These are phyloP conservation scores for Drosophila jambulina DNA, from an alignment of 1,140 invertebrate genomes.

Conservation along the genomic window DNA sequence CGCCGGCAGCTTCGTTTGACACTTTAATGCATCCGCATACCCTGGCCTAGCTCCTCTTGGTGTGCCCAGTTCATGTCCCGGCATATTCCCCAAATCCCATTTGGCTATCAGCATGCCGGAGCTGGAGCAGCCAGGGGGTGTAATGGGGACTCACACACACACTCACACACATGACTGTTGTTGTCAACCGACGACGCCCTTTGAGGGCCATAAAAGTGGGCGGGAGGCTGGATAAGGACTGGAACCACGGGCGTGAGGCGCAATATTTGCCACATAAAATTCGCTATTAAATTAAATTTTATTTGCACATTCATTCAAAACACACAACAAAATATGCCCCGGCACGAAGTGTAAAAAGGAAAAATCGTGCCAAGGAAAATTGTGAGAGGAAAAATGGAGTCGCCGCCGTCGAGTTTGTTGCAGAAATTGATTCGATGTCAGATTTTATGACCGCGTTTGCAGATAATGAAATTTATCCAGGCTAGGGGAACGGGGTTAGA, in stretches of 20 bases:
- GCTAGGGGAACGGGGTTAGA: constrained; percentile 16
- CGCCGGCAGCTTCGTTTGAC: constrained; percentile 60
- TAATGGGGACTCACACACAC: not conserved
- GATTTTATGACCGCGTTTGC: constrained; percentile 75
- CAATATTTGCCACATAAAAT: constrained; percentile 80
- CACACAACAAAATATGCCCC: constrained; percentile 56
- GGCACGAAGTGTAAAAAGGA: not conserved
- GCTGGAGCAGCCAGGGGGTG: not conserved
- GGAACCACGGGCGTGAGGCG: constrained; percentile 28
- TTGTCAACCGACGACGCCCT: constrained; percentile 52
- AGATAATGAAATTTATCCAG: constrained; percentile 79
- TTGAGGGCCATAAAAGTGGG: constrained; percentile 71
- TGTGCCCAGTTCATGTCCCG: constrained; percentile 26
- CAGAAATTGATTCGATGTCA: constrained; percentile 69
- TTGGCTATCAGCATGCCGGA: constrained; percentile 69
- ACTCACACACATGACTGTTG: not conserved
- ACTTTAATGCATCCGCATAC: constrained; percentile 61
- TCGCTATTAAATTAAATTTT: constrained; percentile 80
- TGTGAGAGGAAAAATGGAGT: not conserved
- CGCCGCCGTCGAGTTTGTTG: constrained; percentile 23
- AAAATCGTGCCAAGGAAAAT: constrained; percentile 14
- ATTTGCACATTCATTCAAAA: constrained; percentile 81
- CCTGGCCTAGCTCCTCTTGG: not conserved
- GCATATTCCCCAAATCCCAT: constrained; percentile 76
- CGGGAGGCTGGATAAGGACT: constrained; percentile 7